A percentile compares a stretch with the other conserved stretches of the same genome.
Evolutionary conservation across 1,140 invertebrate species (phyloP).

Genomic region (Drosophila navojoa): DNA sequence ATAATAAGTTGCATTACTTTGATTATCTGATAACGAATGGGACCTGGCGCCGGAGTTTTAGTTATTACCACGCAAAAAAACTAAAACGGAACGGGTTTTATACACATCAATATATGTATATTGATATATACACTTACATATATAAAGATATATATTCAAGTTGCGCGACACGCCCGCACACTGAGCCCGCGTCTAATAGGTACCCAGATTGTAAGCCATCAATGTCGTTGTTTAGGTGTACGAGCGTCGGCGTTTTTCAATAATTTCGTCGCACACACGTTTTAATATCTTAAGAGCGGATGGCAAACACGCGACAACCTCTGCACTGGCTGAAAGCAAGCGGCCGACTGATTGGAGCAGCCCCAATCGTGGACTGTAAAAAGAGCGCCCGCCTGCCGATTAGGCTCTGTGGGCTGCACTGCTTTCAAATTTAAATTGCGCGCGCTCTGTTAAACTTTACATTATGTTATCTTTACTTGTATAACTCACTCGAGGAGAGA

Average conservation of each 20-base stretch:
- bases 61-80: slow-evolving; percentile 47
- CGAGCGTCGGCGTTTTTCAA: slow-evolving; percentile 47
- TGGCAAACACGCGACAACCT: slow-evolving; percentile 56
- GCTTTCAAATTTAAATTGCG: slow-evolving; percentile 31
- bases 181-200: slow-evolving; percentile 27
- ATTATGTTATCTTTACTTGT: slow-evolving; percentile 19
- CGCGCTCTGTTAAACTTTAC: slow-evolving; percentile 24
- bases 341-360: slow-evolving; percentile 57
- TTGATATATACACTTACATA: not conserved
- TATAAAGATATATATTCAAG: slow-evolving; percentile 21
- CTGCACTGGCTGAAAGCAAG: slow-evolving; percentile 53
- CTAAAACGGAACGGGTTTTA: slow-evolving; percentile 29
- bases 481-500: too few relatives aligned
- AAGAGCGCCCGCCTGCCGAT: slow-evolving; percentile 3
- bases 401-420: slow-evolving; percentile 4
- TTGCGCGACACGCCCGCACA: slow-evolving; percentile 28
- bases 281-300: slow-evolving; percentile 38
- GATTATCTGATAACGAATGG: slow-evolving; percentile 47
- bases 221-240: slow-evolving; percentile 42
- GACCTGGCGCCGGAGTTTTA: slow-evolving; percentile 23
- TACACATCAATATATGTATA: not conserved
- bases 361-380: slow-evolving; percentile 2
- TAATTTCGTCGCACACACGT: slow-evolving; percentile 48
- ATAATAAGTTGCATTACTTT: slow-evolving; percentile 33
- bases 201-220: slow-evolving; percentile 46